Evolutionary conservation across 2,888 invertebrate genomes (phyloP).

Genomic region (Micoletzkya japonica): DNA sequence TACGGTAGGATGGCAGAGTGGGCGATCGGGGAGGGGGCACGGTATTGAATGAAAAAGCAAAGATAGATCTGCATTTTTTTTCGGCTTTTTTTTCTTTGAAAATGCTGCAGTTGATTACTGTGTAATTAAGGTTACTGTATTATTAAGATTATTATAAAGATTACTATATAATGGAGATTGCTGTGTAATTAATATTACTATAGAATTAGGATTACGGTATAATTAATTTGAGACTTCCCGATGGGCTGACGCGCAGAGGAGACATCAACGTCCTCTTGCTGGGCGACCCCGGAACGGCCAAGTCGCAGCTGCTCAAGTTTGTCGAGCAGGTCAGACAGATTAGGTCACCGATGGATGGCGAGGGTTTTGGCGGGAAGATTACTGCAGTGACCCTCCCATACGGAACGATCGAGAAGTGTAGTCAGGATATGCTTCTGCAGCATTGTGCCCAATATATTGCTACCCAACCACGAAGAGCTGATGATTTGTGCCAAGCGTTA

Average conservation of each 20-base stretch:
- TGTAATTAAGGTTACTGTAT: neutral
- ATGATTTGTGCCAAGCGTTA: neutral
- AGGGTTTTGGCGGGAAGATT: neutral
- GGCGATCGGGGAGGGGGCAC: too few species aligned
- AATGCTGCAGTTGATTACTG: neutral
- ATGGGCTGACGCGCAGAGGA: conserved; percentile 90
- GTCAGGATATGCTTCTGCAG: too few species aligned
- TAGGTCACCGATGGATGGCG: too few species aligned
- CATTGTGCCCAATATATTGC: conserved; percentile 81
- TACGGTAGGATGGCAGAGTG: too few species aligned
- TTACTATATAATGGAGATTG: neutral
- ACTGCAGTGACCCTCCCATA: too few species aligned
- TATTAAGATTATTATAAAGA: neutral
- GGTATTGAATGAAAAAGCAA: too few species aligned
- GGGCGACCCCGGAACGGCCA: conserved; percentile 99
- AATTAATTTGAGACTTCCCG: conserved; percentile 74
- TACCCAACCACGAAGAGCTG: neutral
- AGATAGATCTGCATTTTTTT: neutral
- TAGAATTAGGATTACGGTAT: neutral
- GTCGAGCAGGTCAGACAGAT: conserved; percentile 85
- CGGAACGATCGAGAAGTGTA: too few species aligned
- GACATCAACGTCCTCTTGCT: conserved; percentile 91
- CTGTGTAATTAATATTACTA: neutral
- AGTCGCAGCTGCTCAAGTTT: conserved; percentile 94
- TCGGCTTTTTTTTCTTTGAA: neutral